Percentiles rank a stretch among this genome's conserved stretches.
phyloP scores from a whole-genome alignment of 2,888 invertebrate species.

The Drosophila birchii region DNA sequence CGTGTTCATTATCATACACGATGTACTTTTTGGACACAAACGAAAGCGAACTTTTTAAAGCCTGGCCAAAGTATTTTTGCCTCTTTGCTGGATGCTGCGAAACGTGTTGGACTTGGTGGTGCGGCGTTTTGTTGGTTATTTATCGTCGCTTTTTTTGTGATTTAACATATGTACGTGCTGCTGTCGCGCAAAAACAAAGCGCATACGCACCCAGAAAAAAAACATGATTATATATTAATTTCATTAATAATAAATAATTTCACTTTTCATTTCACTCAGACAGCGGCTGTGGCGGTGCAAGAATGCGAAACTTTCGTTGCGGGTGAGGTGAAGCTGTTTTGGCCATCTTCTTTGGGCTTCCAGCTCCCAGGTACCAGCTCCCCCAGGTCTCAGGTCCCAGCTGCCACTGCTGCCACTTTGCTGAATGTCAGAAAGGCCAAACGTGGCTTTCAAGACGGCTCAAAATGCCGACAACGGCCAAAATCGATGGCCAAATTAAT shows the following conservation, averaged over 20 bases:
- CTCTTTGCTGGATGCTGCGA: slow-evolving; percentile 50
- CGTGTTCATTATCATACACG: slow-evolving; percentile 74
- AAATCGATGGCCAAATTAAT: slow-evolving; percentile 75
- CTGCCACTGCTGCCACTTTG: slow-evolving; percentile 35
- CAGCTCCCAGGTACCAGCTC: neutral
- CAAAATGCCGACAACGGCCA: slow-evolving; percentile 44
- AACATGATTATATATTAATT: slow-evolving; percentile 75
- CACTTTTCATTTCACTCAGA: slow-evolving; percentile 76
- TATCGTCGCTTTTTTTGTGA: slow-evolving; percentile 75
- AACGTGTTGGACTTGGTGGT: slow-evolving; percentile 64
- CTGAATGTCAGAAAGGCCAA: slow-evolving; percentile 52
- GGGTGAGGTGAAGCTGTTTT: slow-evolving; percentile 53
- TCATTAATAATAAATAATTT: slow-evolving; percentile 80
- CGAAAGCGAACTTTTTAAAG: slow-evolving; percentile 79
- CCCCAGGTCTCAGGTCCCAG: neutral
- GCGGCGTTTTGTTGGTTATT: slow-evolving; percentile 59
- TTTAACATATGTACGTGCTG: slow-evolving; percentile 78
- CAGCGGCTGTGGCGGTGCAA: slow-evolving; percentile 43
- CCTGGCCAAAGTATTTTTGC: slow-evolving; percentile 66
- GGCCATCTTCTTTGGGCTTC: slow-evolving; percentile 17
- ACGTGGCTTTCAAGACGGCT: slow-evolving; percentile 25
- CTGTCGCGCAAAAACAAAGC: slow-evolving; percentile 62
- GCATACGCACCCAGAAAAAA: slow-evolving; percentile 47
- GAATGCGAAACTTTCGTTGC: slow-evolving; percentile 78
- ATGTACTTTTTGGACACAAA: slow-evolving; percentile 70